A percentile compares a stretch with the other conserved stretches of the same genome.
phyloP scores from a whole-genome alignment of 2,797 vertebrate species.

The Helostoma temminkii region DNA sequence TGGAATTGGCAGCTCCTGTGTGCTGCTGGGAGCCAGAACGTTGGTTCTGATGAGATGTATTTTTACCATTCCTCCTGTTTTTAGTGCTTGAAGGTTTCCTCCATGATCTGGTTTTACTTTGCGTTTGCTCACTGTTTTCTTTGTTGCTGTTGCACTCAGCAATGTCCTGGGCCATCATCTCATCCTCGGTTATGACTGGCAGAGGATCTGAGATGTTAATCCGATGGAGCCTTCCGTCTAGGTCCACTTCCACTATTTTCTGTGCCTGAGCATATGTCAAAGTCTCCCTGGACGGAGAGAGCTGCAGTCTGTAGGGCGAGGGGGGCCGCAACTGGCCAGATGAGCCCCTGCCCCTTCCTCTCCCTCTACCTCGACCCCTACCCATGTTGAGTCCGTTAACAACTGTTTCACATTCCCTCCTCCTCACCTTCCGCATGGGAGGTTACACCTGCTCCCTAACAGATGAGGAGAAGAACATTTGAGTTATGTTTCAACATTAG shows the following conservation, averaged over 20 bases:
- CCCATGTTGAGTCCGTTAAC: constrained; percentile 81
- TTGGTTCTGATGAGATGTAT: constrained; percentile 83
- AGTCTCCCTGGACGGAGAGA: constrained; percentile 92
- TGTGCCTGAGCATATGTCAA: constrained; percentile 96
- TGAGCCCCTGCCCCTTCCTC: constrained; percentile 82
- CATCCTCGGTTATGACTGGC: constrained; percentile 95
- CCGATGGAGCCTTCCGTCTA: constrained; percentile 95
- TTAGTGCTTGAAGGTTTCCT: constrained; percentile 86
- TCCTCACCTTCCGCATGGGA: constrained; percentile 90
- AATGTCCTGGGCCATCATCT: constrained; percentile 97
- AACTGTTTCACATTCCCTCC: constrained; percentile 85
- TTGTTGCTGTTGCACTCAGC: constrained; percentile 99
- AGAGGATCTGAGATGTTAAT: constrained; percentile 96
- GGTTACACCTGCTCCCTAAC: constrained; percentile 63
- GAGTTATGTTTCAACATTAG: not conserved
- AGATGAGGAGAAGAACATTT: constrained; percentile 13
- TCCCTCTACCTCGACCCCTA: constrained; percentile 83
- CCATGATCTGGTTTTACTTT: constrained; percentile 83
- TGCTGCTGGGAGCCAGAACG: constrained; percentile 74
- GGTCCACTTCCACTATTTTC: constrained; percentile 97
- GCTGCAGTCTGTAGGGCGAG: constrained; percentile 93
- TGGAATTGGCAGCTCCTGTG: constrained; percentile 82
- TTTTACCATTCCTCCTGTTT: constrained; percentile 89
- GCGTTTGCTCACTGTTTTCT: constrained; percentile 96
- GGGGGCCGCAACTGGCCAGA: constrained; percentile 88